Evolutionary conservation across 2,888 invertebrate species (phyloP).

Genomic region (Lissonota sp.): DNA sequence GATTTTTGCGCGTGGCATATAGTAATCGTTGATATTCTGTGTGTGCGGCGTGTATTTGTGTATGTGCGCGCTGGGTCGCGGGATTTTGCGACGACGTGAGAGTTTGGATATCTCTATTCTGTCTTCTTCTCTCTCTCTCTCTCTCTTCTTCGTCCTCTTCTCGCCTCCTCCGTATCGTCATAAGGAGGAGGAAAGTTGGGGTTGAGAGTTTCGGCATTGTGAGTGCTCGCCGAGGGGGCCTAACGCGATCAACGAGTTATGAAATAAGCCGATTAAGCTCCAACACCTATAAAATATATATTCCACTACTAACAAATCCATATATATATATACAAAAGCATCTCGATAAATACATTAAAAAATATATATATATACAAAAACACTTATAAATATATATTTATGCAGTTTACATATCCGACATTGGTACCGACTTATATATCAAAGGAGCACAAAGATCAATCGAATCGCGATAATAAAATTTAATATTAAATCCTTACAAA

Average conservation of each 20-base stretch:
- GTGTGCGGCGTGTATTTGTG: constrained; percentile 16
- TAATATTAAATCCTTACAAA: constrained; percentile 43
- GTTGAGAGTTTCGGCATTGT: constrained; percentile 30
- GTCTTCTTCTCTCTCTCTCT: constrained; percentile 32
- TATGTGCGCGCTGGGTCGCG: constrained; percentile 5
- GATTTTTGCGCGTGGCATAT: too few species aligned
- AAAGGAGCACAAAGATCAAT: constrained; percentile 56
- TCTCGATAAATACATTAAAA: background rate
- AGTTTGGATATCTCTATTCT: constrained; percentile 30
- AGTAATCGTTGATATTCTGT: background rate
- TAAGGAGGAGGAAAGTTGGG: constrained; percentile 10
- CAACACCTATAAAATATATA: constrained; percentile 46
- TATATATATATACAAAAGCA: constrained; percentile 25
- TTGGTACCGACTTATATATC: constrained; percentile 23
- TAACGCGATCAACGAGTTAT: constrained; percentile 63
- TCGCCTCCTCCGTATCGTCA: background rate
- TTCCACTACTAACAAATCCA: constrained; percentile 29
- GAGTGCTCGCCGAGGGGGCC: constrained; percentile 39
- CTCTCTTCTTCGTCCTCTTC: constrained; percentile 58
- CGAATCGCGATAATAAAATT: constrained; percentile 52
- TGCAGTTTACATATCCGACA: constrained; percentile 40
- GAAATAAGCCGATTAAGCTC: constrained; percentile 59
- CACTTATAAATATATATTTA: constrained; percentile 40
- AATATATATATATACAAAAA: constrained; percentile 20
- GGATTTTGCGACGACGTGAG: constrained; percentile 31